Evolutionary conservation across 2,797 vertebrate genomes (phyloP), one percentile per base, ranked within the genome.

Genomic region (Poliocrania exsul): DNA sequence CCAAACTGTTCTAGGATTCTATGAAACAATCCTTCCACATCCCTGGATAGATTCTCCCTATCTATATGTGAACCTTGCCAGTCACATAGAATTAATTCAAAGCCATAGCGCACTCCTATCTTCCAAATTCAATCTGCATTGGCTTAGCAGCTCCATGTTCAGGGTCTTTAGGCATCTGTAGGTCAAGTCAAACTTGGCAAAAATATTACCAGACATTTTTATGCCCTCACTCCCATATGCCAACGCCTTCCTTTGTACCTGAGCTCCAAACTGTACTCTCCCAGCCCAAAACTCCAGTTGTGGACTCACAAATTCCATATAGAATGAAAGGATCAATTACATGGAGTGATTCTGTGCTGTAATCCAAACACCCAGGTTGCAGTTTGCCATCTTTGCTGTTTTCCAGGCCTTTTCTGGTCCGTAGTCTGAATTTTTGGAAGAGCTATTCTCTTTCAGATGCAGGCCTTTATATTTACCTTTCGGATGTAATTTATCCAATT

Each of bases 61-160:
- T 19, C n/a, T 47, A 7, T 38, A 23, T 23, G 25, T 24, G 47
- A 51, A 16, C 21, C 15, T 77, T 49, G 5, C 4, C 19, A 61
- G 8, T 12, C 37, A 23, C 20, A 5, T 19, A 40, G 11, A 11
- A 33, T 56, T 12, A 11, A 38, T 80, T 44, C 56, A 31, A 67
- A 35, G 16, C 13, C 5, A 1, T 2, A 26, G 16, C 3, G 6
- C 9, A 3, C 5, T 53, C 46, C 9, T 13, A 0, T 13, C 9
- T 47, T 44, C 13, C 10, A 51, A 37, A 73, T 28, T 7, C 37
- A 29, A 4, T 25, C 18, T 86, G 29, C 31, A 4, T 8, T n/a
- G 24, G 7, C 9, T 12, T 29, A 20, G 46, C 28, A 53, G 33
- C 25, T 74, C 6, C 21, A 33, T 53, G 13, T 11, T 20, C 51